Evolutionary conservation across 2,797 vertebrate species (phyloP).

Genomic region (Clamator glandarius): DNA sequence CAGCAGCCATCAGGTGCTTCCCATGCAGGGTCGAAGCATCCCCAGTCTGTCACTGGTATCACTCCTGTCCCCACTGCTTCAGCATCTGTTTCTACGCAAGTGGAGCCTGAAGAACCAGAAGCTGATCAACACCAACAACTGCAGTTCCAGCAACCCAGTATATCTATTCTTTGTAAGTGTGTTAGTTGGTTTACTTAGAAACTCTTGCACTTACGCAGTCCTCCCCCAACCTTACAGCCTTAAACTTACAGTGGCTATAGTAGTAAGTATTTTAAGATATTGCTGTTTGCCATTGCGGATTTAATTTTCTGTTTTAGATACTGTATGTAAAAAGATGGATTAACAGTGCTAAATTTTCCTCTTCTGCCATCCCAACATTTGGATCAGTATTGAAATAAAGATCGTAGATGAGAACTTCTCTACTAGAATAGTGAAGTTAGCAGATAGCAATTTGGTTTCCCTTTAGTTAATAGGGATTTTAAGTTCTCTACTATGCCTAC

Average conservation of each 20-base stretch:
- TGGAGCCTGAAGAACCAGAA: slow-evolving; percentile 90
- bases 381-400: neutral
- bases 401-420: neutral
- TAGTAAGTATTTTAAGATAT: neutral
- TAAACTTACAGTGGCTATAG: neutral
- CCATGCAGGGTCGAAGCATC: slow-evolving; percentile 76
- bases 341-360: neutral
- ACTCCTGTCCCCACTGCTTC: slow-evolving; percentile 69
- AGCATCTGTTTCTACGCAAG: slow-evolving; percentile 81
- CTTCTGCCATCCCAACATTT: neutral
- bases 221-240: neutral
- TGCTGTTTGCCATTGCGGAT: neutral
- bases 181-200: neutral
- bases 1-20: slow-evolving; percentile 76
- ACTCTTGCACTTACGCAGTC: neutral
- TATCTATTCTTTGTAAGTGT: slow-evolving; percentile 84
- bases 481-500: neutral
- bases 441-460: neutral
- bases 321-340: neutral
- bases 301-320: neutral
- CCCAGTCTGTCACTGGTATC: slow-evolving; percentile 54
- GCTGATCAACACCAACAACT: slow-evolving; percentile 88
- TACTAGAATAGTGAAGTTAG: neutral
- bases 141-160: slow-evolving; percentile 81
- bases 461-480: neutral